These are phyloP conservation scores for Stenodera caucasica DNA, from an alignment of 2,888 invertebrate species.

Conservation along the genomic window DNA sequence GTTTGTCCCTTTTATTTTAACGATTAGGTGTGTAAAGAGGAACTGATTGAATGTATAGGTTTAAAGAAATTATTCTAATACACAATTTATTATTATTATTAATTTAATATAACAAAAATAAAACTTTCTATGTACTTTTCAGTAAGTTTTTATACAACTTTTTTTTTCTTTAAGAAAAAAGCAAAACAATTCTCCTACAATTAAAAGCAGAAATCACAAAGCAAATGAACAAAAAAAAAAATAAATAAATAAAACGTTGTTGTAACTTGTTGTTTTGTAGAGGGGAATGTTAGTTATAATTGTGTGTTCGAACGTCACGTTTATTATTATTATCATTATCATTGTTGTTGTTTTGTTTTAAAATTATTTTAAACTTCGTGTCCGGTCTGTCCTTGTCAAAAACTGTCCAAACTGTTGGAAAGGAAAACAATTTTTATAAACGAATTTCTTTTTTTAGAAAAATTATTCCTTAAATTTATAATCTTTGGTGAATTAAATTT, in stretches of 20 bases:
- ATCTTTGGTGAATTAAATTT: not conserved
- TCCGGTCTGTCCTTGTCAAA: slow-evolving; percentile 11
- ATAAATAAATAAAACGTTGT: slow-evolving; percentile 4
- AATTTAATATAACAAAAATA: slow-evolving; percentile 35
- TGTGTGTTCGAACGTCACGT: no score
- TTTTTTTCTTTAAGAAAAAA: not conserved
- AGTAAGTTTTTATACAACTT: not conserved
- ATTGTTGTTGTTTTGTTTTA: no score
- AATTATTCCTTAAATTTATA: not conserved
- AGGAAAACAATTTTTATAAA: slow-evolving; percentile 4
- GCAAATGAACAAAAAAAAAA: no score
- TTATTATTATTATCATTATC: no score
- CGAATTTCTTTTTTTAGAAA: not conserved
- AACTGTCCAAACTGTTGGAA: slow-evolving; percentile 10
- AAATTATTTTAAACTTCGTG: not conserved
- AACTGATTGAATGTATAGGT: slow-evolving; percentile 34
- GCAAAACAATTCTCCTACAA: not conserved
- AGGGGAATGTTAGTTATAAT: not conserved
- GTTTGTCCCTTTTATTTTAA: slow-evolving; percentile 22
- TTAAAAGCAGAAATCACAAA: not conserved
- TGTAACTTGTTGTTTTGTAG: not conserved
- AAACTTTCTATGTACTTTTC: slow-evolving; percentile 33
- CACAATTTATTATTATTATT: slow-evolving; percentile 14
- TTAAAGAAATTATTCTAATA: slow-evolving; percentile 25
- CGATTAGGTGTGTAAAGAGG: slow-evolving; percentile 34